Evolutionary conservation across 2,113 vertebrate species (phyloP).

Genomic region (Mormyrus lacerda): DNA sequence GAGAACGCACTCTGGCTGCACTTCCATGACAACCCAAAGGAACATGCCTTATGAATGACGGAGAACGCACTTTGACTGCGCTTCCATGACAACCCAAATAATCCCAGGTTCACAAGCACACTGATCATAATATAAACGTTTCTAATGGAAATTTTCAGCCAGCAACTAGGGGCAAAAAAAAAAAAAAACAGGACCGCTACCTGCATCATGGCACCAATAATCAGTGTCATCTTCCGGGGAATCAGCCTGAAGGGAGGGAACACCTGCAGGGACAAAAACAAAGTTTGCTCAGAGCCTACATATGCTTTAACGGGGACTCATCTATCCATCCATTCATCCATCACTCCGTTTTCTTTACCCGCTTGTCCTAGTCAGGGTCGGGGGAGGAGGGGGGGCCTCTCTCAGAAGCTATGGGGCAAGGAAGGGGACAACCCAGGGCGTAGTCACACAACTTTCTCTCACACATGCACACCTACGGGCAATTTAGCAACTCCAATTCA

Average conservation of each 20-base stretch:
- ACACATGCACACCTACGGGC: neutral
- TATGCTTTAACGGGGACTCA: neutral
- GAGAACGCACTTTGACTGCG: neutral
- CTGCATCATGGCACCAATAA: conserved; percentile 85
- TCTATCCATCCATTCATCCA: neutral
- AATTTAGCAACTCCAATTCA: neutral
- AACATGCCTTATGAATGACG: no score
- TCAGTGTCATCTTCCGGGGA: conserved; percentile 78
- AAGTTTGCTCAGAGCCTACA: neutral
- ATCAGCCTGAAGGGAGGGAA: conserved; percentile 85
- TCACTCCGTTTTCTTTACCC: neutral
- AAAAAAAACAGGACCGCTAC: conserved; percentile 48
- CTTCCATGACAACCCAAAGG: neutral
- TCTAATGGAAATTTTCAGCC: neutral
- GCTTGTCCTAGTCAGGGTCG: neutral
- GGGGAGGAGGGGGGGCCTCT: no score
- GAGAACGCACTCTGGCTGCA: neutral
- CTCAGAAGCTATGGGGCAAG: neutral
- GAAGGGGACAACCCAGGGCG: no score
- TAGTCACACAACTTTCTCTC: neutral
- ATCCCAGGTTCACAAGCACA: neutral
- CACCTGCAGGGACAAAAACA: conserved; percentile 61
- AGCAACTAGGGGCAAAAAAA: neutral
- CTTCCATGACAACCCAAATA: neutral
- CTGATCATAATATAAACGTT: neutral